These are phyloP conservation scores for Drosophila tanythrix DNA, from an alignment of 2,888 invertebrate genomes.

Conservation along the genomic window DNA sequence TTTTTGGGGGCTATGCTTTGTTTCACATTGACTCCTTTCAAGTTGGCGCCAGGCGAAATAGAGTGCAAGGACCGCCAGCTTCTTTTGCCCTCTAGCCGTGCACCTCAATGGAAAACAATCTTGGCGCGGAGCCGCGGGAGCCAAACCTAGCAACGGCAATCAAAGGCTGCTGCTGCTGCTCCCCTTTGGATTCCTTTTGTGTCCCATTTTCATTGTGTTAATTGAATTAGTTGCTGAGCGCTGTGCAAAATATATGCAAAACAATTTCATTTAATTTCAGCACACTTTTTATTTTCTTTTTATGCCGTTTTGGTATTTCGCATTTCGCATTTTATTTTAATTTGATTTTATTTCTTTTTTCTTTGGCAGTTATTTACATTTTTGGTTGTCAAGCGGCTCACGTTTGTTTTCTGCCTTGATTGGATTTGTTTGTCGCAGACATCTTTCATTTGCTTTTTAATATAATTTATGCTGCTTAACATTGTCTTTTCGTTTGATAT, in stretches of 20 bases:
- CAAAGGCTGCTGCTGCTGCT: conserved; percentile 46
- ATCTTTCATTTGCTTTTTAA: conserved; percentile 42
- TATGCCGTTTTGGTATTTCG: background rate
- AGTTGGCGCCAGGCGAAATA: conserved; percentile 23
- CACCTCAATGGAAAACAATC: conserved; percentile 56
- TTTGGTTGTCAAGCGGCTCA: conserved; percentile 55
- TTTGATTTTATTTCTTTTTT: conserved; percentile 67
- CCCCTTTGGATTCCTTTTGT: conserved; percentile 46
- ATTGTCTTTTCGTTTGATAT: conserved; percentile 13
- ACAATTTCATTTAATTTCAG: conserved; percentile 40
- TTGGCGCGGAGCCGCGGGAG: conserved; percentile 4
- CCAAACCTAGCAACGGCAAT: conserved; percentile 31
- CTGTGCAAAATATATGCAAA: conserved; percentile 58
- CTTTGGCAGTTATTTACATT: conserved; percentile 55
- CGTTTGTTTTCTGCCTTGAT: conserved; percentile 52
- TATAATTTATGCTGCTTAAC: conserved; percentile 60
- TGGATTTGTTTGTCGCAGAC: conserved; percentile 54
- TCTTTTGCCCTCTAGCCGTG: conserved; percentile 58
- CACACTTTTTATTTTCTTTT: conserved; percentile 18
- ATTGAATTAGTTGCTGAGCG: conserved; percentile 68
- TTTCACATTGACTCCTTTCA: conserved; percentile 30
- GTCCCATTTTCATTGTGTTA: conserved; percentile 68
- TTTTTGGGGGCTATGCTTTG: conserved; percentile 51
- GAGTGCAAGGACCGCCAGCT: conserved; percentile 76
- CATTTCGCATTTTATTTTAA: conserved; percentile 31